Evolutionary conservation across 2,888 invertebrate species (phyloP).

Genomic region (Psylliodes chrysocephalus): DNA sequence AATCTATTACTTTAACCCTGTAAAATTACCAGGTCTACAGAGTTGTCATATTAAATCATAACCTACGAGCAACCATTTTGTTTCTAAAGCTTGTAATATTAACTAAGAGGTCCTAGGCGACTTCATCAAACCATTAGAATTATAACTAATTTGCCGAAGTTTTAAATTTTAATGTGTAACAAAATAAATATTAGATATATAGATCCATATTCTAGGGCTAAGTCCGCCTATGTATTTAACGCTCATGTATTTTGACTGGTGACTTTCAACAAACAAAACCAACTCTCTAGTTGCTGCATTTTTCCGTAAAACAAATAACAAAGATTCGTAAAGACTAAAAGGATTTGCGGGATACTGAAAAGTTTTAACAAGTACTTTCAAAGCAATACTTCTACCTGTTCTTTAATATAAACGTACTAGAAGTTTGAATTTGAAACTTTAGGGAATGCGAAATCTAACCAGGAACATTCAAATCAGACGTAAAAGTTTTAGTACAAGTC

Average conservation of each 20-base stretch:
- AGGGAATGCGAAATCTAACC: constrained; percentile 11
- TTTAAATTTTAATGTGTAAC: too few species aligned
- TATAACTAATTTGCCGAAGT: too few species aligned
- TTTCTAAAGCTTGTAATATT: too few species aligned
- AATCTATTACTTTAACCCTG: too few species aligned
- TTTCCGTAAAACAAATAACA: constrained; percentile 31
- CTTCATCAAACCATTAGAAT: too few species aligned
- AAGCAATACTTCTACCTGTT: constrained; percentile 18
- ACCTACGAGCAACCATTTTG: too few species aligned
- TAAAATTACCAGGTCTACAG: too few species aligned
- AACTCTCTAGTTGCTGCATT: constrained; percentile 12
- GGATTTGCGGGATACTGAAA: constrained; percentile 37
- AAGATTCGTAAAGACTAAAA: constrained; percentile 38
- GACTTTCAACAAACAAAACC: constrained; percentile 16
- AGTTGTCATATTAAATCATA: too few species aligned
- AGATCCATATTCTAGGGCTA: not conserved
- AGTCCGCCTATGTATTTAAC: constrained; percentile 6
- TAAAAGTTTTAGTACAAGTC: constrained; percentile 9
- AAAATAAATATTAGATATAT: too few species aligned
- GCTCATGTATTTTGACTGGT: constrained; percentile 2
- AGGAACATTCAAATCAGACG: constrained; percentile 4
- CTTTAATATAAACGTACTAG: constrained; percentile 5
- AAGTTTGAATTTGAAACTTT: constrained; percentile 12
- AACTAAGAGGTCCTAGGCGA: too few species aligned
- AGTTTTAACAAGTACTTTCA: constrained; percentile 41